Base-by-base conservation (phyloP, 2,797 vertebrate species). In the Tauraco hartlaubi region DNA sequence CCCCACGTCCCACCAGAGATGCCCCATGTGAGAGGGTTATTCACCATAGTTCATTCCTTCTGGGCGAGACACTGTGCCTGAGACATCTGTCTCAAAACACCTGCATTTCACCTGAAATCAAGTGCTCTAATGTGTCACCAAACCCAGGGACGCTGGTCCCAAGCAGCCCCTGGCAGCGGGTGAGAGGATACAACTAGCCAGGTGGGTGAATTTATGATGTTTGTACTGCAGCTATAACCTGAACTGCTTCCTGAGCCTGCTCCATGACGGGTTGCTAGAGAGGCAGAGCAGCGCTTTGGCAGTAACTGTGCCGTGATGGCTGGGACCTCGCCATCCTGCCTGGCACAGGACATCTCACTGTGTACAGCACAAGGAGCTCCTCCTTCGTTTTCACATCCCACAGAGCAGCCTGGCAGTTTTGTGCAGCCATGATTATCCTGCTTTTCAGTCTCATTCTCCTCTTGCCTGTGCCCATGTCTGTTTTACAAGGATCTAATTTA, bases 141-240 rank as follows among this genome's bases (percentile, higher is more conserved):
- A 66, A 51, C 7, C n/a, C 82, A 80, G 55, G 49, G n/a, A 73
- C 1, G 1, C 39, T 28, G 48, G 56, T 67, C n/a, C 59, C 31
- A 33, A 41, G 72, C 21, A 85, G 52, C 12, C 18, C 37, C 12
- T 16, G 79, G 46, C 44, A 92, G 69, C 0, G 0, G 33, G 39
- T n/a, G 61, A 39, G 43, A 88, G 43, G 69, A 68, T 59, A 9
- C 26, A 63, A 6, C 62, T 39, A 77, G 11, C 19, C n/a, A 88
- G 66, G 25, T 74, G 67, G 48, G 35, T 91, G 55, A 64, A 23
- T 87, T 92, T 85, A 82, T 26, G 55, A 12, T 85, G 44, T 76
- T 64, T 51, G 62, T 62, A 39, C 15, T 44, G 59, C 59, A 69
- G 37, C 51, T 75, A 35, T 73, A 67, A 88, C 22, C 37, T 44